Evolutionary conservation across 2,888 invertebrate species (phyloP).

Genomic region (Caenorhabditis drosophilae): DNA sequence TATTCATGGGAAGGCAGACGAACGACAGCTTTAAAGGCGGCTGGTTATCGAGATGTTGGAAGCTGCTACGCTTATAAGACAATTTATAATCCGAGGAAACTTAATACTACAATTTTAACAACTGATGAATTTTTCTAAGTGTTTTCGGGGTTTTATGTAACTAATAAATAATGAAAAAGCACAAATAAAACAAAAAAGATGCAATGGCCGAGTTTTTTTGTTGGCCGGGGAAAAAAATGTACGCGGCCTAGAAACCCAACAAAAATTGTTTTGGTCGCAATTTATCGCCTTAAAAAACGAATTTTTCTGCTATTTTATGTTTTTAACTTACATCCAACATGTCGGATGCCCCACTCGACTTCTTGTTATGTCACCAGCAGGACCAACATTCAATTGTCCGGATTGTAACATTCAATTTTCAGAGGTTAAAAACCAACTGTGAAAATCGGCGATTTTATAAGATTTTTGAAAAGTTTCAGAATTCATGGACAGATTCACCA

Average conservation of each 20-base stretch:
- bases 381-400: not conserved
- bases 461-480: conserved; percentile 12
- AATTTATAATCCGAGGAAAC: conserved; percentile 2
- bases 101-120: not conserved
- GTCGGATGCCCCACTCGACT: not conserved
- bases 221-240: not conserved
- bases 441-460: too few relatives aligned
- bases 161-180: not conserved
- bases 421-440: not conserved
- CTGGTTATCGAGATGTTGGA: conserved; percentile 10
- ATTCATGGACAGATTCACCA: conserved; percentile 18
- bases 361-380: conserved; percentile 2
- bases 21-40: not conserved
- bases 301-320: conserved; percentile 1
- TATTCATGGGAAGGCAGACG: conserved; percentile 8
- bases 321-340: conserved; percentile 6
- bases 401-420: not conserved
- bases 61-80: conserved; percentile 19
- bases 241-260: not conserved
- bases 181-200: not conserved
- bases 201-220: not conserved
- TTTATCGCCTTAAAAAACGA: not conserved
- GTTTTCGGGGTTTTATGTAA: not conserved
- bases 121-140: conserved; percentile 2
- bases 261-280: not conserved